phyloP scores from a whole-genome alignment of 2,888 invertebrate genomes.

The Chydorus sphaericus region DNA sequence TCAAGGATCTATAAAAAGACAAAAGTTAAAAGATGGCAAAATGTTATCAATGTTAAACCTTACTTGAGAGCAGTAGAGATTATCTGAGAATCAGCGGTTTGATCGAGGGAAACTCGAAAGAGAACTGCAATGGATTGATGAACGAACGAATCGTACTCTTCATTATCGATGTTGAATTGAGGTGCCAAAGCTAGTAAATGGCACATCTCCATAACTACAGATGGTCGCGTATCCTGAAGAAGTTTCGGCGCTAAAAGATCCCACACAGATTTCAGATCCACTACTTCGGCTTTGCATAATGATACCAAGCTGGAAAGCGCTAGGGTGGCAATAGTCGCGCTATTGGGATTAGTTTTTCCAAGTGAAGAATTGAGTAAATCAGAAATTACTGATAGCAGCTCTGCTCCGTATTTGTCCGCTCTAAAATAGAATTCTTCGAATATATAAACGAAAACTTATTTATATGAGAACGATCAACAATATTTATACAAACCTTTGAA shows the following conservation, averaged over 20 bases:
- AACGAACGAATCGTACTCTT: conserved; percentile 3
- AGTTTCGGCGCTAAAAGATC: conserved; percentile 7
- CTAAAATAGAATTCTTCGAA: neutral
- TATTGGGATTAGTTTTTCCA: neutral
- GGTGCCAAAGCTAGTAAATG: conserved; percentile 4
- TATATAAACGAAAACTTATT: no score
- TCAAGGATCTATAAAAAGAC: neutral
- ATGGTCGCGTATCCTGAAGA: neutral
- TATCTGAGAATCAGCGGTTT: no score
- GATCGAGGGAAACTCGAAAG: neutral
- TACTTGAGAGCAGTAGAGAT: no score
- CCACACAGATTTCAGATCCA: conserved; percentile 10
- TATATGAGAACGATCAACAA: neutral
- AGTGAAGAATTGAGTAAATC: neutral
- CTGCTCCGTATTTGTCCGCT: conserved; percentile 1
- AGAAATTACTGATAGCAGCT: conserved; percentile 2
- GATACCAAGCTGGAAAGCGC: neutral
- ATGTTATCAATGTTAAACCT: no score
- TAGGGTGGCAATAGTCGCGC: neutral
- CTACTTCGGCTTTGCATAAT: conserved; percentile 7
- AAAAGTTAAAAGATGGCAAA: neutral
- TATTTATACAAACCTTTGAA: neutral
- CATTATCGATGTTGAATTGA: neutral
- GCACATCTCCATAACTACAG: conserved; percentile 3
- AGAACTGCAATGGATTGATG: neutral